Conservation (phyloP, 1,140 invertebrate species). For the Zaprionus ornatus region DNA sequence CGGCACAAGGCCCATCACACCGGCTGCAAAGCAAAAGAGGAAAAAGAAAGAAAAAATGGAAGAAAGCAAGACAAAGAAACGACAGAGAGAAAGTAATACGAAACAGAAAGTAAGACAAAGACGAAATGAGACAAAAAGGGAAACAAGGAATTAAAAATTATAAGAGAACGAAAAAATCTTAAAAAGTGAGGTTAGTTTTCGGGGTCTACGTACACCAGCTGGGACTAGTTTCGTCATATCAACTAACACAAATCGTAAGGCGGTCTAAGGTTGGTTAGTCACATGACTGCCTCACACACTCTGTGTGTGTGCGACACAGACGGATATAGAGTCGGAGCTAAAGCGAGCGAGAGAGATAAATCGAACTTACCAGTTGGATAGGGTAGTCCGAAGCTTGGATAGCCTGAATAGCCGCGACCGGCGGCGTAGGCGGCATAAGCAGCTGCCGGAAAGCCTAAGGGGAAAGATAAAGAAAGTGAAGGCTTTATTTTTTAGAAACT, state of each 20-base stretch:
- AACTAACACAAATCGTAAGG: slow-evolving; percentile 83
- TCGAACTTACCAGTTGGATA: slow-evolving; percentile 95
- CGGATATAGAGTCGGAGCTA: slow-evolving; percentile 1
- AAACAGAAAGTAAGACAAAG: slow-evolving; percentile 1
- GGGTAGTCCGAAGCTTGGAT: slow-evolving; percentile 97
- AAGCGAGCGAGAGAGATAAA: slow-evolving; percentile 6
- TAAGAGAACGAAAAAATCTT: not conserved
- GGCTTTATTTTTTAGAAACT: not conserved
- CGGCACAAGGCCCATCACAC: slow-evolving; percentile 83
- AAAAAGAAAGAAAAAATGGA: slow-evolving; percentile 34
- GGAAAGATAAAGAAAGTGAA: not conserved
- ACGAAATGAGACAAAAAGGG: not conserved
- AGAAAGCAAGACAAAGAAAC: slow-evolving; percentile 12
- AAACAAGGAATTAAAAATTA: slow-evolving; percentile 3
- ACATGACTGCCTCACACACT: slow-evolving; percentile 24
- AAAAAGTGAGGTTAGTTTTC: slow-evolving; percentile 26
- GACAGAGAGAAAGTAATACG: slow-evolving; percentile 15
- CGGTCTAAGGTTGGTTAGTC: slow-evolving; percentile 26
- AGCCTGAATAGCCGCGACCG: slow-evolving; percentile 96
- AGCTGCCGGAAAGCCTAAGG: slow-evolving; percentile 94
- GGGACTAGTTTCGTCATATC: slow-evolving; percentile 67
- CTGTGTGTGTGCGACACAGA: slow-evolving; percentile 27
- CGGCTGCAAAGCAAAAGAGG: slow-evolving; percentile 64
- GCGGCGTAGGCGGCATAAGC: slow-evolving; percentile 96
- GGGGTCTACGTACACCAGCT: slow-evolving; percentile 16